Percentiles rank a stretch among this genome's conserved stretches.
Evolutionary conservation across 2,888 invertebrate genomes (phyloP).

Genomic region (Limnephilus marmoratus): DNA sequence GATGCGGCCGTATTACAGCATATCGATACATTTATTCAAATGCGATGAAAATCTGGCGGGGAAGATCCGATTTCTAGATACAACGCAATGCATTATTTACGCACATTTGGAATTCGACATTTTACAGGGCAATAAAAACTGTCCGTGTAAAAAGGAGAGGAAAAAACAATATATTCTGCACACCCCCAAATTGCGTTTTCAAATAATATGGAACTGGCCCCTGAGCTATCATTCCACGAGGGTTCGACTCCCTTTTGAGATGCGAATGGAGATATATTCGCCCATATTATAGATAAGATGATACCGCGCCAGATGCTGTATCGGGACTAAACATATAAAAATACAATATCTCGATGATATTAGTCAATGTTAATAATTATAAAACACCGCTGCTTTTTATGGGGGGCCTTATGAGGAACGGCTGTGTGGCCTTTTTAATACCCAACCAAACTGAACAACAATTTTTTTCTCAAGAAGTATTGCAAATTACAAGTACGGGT

Average conservation of each 20-base stretch:
- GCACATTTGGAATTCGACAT: slow-evolving; percentile 64
- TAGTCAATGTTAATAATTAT: background rate
- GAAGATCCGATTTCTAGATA: slow-evolving; percentile 32
- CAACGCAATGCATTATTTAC: slow-evolving; percentile 63
- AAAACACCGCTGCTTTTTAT: background rate
- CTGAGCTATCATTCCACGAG: slow-evolving; percentile 49
- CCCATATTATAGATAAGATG: slow-evolving; percentile 41
- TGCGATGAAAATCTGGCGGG: slow-evolving; percentile 16
- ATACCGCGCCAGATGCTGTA: slow-evolving; percentile 36
- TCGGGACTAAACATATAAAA: slow-evolving; percentile 12
- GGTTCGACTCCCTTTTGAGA: slow-evolving; percentile 54
- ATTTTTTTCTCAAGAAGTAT: too few relatives aligned
- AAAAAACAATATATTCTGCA: slow-evolving; percentile 64
- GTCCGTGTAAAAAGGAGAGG: slow-evolving; percentile 54
- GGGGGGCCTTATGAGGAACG: too few relatives aligned
- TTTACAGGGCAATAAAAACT: slow-evolving; percentile 65
- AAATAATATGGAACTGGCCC: slow-evolving; percentile 55
- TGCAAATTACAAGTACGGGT: too few relatives aligned
- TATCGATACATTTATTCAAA: slow-evolving; percentile 39
- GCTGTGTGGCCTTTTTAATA: too few relatives aligned
- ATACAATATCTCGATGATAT: background rate
- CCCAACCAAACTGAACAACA: too few relatives aligned
- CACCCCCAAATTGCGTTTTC: slow-evolving; percentile 64
- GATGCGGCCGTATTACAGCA: background rate
- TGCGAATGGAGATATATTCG: slow-evolving; percentile 63